Evolutionary conservation across 2,888 invertebrate species (phyloP).

Genomic region (Rapana venosa): DNA sequence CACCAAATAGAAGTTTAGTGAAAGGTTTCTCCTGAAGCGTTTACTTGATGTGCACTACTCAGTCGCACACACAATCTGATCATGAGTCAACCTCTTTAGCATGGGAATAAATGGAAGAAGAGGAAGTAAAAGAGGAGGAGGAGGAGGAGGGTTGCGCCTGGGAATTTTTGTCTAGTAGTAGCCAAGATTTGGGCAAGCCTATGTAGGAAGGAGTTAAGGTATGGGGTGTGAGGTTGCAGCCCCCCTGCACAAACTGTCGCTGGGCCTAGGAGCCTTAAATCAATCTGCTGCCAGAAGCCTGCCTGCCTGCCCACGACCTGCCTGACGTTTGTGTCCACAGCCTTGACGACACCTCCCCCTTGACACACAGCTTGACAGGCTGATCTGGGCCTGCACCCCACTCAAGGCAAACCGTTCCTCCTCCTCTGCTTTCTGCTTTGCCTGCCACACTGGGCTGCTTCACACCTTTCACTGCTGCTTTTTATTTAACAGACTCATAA

Average conservation of each 20-base stretch:
- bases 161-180: too few relatives aligned
- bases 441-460: too few relatives aligned
- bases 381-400: neutral
- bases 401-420: neutral
- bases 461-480: too few relatives aligned
- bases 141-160: neutral
- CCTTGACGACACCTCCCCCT: slow-evolving; percentile 16
- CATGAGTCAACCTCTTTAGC: neutral
- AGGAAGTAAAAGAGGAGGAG: neutral
- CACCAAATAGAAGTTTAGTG: too few relatives aligned
- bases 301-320: neutral
- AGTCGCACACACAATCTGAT: neutral
- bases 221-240: neutral
- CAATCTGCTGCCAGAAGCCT: slow-evolving; percentile 25
- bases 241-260: slow-evolving; percentile 7
- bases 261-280: slow-evolving; percentile 21
- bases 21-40: too few relatives aligned
- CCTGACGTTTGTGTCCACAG: slow-evolving; percentile 29
- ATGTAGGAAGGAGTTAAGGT: neutral
- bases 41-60: too few relatives aligned
- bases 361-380: neutral
- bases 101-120: neutral
- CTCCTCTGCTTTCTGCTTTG: too few relatives aligned
- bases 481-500: too few relatives aligned
- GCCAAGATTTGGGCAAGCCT: neutral